A percentile compares a stretch with the other conserved stretches of the same genome.
These are phyloP conservation scores for Enteromius treurensis DNA, from an alignment of 2,797 vertebrate genomes.

Conservation along the genomic window DNA sequence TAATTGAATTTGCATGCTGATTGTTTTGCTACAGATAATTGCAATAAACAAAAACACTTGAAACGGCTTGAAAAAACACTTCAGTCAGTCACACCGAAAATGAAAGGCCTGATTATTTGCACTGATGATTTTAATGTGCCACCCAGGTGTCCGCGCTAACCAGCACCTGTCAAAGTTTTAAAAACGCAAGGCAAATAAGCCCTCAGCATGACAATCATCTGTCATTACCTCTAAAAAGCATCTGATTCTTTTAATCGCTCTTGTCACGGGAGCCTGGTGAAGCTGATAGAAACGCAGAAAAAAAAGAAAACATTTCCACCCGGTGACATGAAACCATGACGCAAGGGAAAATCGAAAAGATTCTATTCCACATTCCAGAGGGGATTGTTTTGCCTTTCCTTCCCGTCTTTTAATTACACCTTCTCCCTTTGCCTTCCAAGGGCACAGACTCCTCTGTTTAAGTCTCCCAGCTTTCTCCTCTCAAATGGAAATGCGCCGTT, in stretches of 20 bases:
- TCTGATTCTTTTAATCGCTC: constrained; percentile 18
- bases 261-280: constrained; percentile 4
- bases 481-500: constrained; percentile 37
- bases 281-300: constrained; percentile 19
- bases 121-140: constrained; percentile 29
- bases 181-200: constrained; percentile 28
- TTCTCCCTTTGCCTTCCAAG: constrained; percentile 76
- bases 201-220: neutral
- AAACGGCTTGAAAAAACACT: neutral
- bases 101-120: constrained; percentile 12
- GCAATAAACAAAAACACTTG: constrained; percentile 1
- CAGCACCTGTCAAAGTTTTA: constrained; percentile 13
- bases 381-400: constrained; percentile 54
- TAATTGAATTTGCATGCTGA: constrained; percentile 18
- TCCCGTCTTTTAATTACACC: constrained; percentile 77
- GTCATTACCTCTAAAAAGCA: constrained; percentile 14
- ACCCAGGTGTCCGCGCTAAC: constrained; percentile 14
- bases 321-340: constrained; percentile 16
- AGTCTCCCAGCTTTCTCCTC: constrained; percentile 38
- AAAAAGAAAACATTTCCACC: constrained; percentile 11
- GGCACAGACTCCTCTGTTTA: constrained; percentile 70
- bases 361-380: constrained; percentile 56
- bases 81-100: constrained; percentile 5
- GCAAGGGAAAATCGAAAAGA: constrained; percentile 46
- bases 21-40: neutral